Evolutionary conservation across 1,140 invertebrate species (phyloP).

Genomic region (Drosophila mauritiana): DNA sequence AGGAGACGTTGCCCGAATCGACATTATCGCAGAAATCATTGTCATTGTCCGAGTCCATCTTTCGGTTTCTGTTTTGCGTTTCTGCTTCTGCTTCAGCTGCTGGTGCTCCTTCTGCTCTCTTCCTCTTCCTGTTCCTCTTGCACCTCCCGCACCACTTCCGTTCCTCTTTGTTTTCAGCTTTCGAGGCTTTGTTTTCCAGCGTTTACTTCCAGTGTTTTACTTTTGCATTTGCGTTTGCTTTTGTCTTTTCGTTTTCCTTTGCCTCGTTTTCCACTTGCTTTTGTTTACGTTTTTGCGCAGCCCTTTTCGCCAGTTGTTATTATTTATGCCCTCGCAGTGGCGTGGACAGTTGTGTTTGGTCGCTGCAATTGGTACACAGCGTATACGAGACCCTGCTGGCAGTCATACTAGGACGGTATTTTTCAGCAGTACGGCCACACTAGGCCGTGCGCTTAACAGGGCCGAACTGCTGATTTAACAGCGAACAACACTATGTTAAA

Average conservation of each 20-base stretch:
- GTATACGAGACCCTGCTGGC: not conserved
- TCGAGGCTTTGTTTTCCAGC: conserved; percentile 23
- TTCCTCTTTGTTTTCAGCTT: conserved; percentile 25
- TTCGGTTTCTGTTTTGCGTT: conserved; percentile 11
- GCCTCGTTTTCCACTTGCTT: conserved; percentile 24
- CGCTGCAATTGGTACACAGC: conserved; percentile 18
- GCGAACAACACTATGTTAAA: conserved; percentile 19
- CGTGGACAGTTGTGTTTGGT: not conserved
- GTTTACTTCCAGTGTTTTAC: not conserved
- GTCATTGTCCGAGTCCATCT: conserved; percentile 92
- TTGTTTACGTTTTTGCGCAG: conserved; percentile 43
- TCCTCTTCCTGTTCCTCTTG: conserved; percentile 5
- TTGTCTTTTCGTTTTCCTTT: not conserved
- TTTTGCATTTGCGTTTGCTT: not conserved
- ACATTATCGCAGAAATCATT: conserved; percentile 95
- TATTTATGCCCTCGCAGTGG: conserved; percentile 1
- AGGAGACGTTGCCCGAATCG: conserved; percentile 96
- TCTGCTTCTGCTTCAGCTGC: conserved; percentile 1
- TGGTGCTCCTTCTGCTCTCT: conserved; percentile 1
- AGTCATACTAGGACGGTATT: conserved; percentile 5
- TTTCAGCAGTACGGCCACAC: conserved; percentile 18
- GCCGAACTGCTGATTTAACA: conserved; percentile 42
- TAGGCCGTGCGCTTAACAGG: conserved; percentile 5
- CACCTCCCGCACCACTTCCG: conserved; percentile 11
- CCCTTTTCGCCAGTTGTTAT: conserved; percentile 4